Conservation (phyloP, 2,888 invertebrate genomes). For the Polydesmus complanatus region DNA sequence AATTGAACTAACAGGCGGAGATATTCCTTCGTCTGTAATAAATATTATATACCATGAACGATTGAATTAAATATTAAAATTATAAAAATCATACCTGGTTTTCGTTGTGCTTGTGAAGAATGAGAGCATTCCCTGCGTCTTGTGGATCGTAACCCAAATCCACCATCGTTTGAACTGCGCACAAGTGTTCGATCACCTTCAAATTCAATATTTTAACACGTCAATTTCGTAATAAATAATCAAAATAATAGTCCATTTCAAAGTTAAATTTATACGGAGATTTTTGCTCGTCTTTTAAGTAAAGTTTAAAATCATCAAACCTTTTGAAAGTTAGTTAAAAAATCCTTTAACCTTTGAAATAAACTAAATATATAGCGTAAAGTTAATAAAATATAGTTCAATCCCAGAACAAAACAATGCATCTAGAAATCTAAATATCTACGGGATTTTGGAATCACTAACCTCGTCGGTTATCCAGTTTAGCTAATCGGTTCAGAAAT, state of each 20-base stretch:
- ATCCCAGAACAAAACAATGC: too few species aligned
- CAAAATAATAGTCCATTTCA: too few species aligned
- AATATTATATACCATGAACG: too few species aligned
- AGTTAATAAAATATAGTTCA: too few species aligned
- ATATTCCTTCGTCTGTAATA: slow-evolving; percentile 31
- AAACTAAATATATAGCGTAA: too few species aligned
- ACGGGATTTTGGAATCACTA: background rate
- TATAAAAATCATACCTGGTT: slow-evolving; percentile 25
- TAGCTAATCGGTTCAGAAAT: background rate
- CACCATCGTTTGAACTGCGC: slow-evolving; percentile 44
- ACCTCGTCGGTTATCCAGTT: background rate
- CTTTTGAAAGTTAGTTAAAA: background rate
- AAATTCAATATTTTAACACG: too few species aligned
- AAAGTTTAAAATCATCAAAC: background rate
- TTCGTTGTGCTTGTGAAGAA: slow-evolving; percentile 34
- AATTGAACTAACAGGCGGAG: slow-evolving; percentile 49
- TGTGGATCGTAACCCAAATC: slow-evolving; percentile 36
- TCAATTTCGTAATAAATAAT: too few species aligned
- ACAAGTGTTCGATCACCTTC: slow-evolving; percentile 67
- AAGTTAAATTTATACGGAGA: too few species aligned
- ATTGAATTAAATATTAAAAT: slow-evolving; percentile 5
- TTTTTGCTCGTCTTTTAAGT: too few species aligned
- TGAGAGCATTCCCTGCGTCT: slow-evolving; percentile 38
- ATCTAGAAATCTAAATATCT: background rate
- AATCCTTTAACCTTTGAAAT: too few species aligned